A percentile compares a stretch with the other conserved stretches of the same genome.
Conservation (phyloP, 2,888 invertebrate genomes). For the Perdita meconis region DNA sequence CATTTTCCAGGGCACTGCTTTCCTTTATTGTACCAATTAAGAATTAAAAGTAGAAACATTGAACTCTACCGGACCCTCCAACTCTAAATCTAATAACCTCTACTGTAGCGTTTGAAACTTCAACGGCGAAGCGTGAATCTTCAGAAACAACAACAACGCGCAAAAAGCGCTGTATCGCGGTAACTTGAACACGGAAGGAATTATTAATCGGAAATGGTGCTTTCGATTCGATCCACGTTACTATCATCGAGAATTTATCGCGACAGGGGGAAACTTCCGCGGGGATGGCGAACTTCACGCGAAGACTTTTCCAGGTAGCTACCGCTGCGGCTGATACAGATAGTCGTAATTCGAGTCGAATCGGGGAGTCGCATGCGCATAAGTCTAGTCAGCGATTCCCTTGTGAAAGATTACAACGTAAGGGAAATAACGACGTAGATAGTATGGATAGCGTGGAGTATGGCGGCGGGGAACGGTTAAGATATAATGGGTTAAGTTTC, state of each 20-base stretch:
- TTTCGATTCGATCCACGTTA: slow-evolving; percentile 8
- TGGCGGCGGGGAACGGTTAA: slow-evolving; percentile 43
- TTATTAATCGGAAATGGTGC: slow-evolving; percentile 12
- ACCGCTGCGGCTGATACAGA: slow-evolving; percentile 25
- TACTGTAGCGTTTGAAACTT: too few relatives aligned
- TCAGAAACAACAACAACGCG: not conserved
- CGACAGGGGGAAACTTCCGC: slow-evolving; percentile 9
- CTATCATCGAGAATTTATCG: slow-evolving; percentile 11
- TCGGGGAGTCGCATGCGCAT: slow-evolving; percentile 40
- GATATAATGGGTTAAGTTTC: slow-evolving; percentile 79
- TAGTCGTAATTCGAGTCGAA: slow-evolving; percentile 51
- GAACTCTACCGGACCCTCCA: too few relatives aligned
- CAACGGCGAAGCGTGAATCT: too few relatives aligned
- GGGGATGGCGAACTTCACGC: not conserved
- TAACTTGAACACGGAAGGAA: not conserved
- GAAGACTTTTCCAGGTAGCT: slow-evolving; percentile 39
- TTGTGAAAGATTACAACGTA: slow-evolving; percentile 68
- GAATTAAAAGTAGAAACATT: too few relatives aligned
- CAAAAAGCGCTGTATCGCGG: not conserved
- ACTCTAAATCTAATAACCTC: too few relatives aligned
- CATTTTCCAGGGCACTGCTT: too few relatives aligned
- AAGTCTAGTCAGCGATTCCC: slow-evolving; percentile 60
- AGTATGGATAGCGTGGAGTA: slow-evolving; percentile 57
- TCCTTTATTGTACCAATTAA: too few relatives aligned
- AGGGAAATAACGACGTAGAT: slow-evolving; percentile 71